Evolutionary conservation across 2,888 invertebrate species (phyloP), one percentile per base, ranked within the genome.

Genomic region (Eudemis profundana): DNA sequence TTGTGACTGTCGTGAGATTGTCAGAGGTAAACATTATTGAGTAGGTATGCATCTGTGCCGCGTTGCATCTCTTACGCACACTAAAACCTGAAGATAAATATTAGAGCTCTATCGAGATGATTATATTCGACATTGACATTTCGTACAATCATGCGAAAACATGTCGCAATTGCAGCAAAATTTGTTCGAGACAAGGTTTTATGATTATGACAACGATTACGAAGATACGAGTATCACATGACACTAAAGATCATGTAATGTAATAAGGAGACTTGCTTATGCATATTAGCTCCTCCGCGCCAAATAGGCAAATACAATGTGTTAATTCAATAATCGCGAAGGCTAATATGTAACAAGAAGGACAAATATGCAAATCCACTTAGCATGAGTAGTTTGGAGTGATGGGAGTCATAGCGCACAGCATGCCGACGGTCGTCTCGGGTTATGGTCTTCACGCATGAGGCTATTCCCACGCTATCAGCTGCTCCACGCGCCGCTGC

Each of bases 381-480:
- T 64, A 57, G 23, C 50, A 27, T n/a, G n/a, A n/a, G n/a, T n/a
- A n/a, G n/a, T n/a, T n/a, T n/a, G n/a, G n/a, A n/a, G n/a, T n/a
- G n/a, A n/a, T 4, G 51, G 29, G 21, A 33, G 27, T 42, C 68
- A 68, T 71, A 69, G 63, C 64, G 70, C 67, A 72, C 70, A 57
- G 61, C 53, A 67, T 57, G 67, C 69, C 27, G n/a, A 23, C 66
- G 62, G 62, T 56, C 61, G 66, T 53, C 61, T 63, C 66, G 66
- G 68, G 65, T 70, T 66, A 63, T 61, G 63, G 53, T 73, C 68
- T 80, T 78, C 75, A 80, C 76, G 77, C 78, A 82, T 80, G 81
- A 82, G 81, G 83, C 81, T 78, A 76, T 89, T 90, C 90, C 86
- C 90, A 90, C 90, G 87, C 79, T 82, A 88, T 89, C 88, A 87